phyloP scores from a whole-genome alignment of 1,140 invertebrate species.

The Oncopeltus fasciatus region DNA sequence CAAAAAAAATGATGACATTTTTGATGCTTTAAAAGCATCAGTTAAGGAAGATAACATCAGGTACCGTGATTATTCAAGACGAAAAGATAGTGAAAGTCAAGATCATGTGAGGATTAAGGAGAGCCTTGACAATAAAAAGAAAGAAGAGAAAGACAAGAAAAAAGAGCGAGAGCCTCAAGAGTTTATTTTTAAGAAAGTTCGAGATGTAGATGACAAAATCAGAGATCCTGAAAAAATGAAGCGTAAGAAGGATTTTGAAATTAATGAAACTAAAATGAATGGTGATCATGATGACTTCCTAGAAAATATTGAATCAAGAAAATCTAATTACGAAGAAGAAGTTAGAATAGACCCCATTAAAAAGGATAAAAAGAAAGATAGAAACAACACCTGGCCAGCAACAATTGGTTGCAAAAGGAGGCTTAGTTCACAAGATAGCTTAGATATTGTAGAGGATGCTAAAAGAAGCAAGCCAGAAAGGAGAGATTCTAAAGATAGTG shows the following conservation, averaged over 20 bases:
- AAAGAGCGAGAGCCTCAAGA: constrained; percentile 7
- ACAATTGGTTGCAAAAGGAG: constrained; percentile 49
- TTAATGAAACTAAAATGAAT: constrained; percentile 17
- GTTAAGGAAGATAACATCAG: constrained; percentile 20
- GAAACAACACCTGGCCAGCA: constrained; percentile 35
- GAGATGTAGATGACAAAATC: constrained; percentile 1
- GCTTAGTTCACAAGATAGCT: constrained; percentile 58
- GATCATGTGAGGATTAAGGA: constrained; percentile 29
- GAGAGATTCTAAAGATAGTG: constrained; percentile 55
- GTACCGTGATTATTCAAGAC: constrained; percentile 26
- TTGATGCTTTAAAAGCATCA: constrained; percentile 15
- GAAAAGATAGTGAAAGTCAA: constrained; percentile 26
- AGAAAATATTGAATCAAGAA: constrained; percentile 13
- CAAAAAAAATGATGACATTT: constrained; percentile 16
- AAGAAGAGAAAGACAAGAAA: constrained; percentile 10
- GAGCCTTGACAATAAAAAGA: constrained; percentile 28
- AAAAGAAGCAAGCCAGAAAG: constrained; percentile 55
- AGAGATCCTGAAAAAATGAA: constrained; percentile 17
- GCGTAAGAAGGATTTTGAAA: constrained; percentile 16
- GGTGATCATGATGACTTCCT: constrained; percentile 19
- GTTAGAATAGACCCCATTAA: constrained; percentile 28
- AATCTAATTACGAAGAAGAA: constrained; percentile 22
- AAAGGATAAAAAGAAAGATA: constrained; percentile 30
- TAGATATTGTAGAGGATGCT: constrained; percentile 47
- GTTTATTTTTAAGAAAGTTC: constrained; percentile 1